Evolutionary conservation across 2,888 invertebrate genomes (phyloP).

Genomic region (Drosophila rellima): DNA sequence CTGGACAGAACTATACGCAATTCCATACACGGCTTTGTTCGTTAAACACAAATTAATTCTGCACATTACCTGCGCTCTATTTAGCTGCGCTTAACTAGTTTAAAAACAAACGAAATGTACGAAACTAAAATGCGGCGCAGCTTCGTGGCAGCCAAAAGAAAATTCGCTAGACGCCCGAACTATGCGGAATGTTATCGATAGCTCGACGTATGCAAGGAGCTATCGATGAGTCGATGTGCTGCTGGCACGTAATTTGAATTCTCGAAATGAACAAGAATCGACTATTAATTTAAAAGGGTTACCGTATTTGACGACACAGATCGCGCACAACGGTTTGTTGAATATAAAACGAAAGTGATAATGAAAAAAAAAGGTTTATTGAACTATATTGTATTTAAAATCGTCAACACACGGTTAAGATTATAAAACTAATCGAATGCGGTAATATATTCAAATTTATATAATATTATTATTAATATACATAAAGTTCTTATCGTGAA

Average conservation of each 20-base stretch:
- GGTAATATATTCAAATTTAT: too few relatives aligned
- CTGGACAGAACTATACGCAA: constrained; percentile 25
- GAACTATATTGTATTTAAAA: too few relatives aligned
- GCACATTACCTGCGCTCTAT: constrained; percentile 38
- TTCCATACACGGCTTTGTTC: constrained; percentile 28
- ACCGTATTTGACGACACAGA: constrained; percentile 1
- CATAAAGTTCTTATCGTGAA: neutral
- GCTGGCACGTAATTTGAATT: neutral
- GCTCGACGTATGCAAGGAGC: neutral
- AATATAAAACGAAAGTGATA: neutral
- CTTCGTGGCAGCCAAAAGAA: constrained; percentile 54
- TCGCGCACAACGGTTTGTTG: neutral
- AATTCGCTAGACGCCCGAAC: constrained; percentile 41
- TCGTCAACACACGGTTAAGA: too few relatives aligned
- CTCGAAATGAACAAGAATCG: neutral
- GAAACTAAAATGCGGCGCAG: constrained; percentile 46
- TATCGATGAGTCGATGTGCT: constrained; percentile 16
- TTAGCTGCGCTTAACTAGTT: constrained; percentile 14
- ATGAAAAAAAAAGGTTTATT: too few relatives aligned
- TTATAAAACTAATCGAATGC: too few relatives aligned
- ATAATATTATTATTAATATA: neutral
- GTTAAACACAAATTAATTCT: constrained; percentile 24
- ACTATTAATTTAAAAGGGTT: neutral
- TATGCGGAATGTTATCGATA: constrained; percentile 35
- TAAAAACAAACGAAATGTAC: constrained; percentile 45